Percentiles rank a stretch among this genome's conserved stretches.
Conservation (phyloP, 1,140 invertebrate genomes). For the Bombus pascuorum region DNA sequence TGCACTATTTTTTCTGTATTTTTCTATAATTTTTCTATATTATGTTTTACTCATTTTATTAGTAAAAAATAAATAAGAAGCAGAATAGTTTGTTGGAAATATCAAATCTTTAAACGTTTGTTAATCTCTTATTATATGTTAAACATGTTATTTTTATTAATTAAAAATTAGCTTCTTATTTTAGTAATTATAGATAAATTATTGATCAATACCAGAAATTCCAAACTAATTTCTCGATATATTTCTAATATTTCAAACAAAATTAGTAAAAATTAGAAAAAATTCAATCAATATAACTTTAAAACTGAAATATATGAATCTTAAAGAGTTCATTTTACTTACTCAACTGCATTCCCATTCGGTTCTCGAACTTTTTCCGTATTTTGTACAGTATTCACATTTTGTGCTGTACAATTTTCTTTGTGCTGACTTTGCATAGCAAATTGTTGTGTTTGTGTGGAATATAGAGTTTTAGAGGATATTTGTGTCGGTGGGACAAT, state of each 20-base stretch:
- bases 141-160: background rate
- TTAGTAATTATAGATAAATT: no score
- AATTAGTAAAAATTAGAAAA: background rate
- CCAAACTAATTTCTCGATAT: background rate
- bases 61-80: background rate
- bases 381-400: background rate
- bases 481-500: conserved; percentile 46
- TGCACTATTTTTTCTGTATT: background rate
- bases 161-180: no score
- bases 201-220: no score
- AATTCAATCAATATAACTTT: background rate
- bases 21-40: background rate
- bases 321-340: conserved; percentile 19
- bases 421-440: conserved; percentile 13
- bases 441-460: conserved; percentile 34
- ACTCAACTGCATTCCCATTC: conserved; percentile 19
- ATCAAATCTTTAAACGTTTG: background rate
- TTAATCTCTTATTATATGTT: background rate
- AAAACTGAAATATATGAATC: conserved; percentile 3
- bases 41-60: background rate
- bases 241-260: background rate
- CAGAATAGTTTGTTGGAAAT: background rate
- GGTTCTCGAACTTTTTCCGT: conserved; percentile 7
- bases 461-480: conserved; percentile 39
- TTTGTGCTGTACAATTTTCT: conserved; percentile 6